These are phyloP conservation scores for Lithobates pipiens DNA, from an alignment of 2,797 vertebrate genomes.

Conservation along the genomic window DNA sequence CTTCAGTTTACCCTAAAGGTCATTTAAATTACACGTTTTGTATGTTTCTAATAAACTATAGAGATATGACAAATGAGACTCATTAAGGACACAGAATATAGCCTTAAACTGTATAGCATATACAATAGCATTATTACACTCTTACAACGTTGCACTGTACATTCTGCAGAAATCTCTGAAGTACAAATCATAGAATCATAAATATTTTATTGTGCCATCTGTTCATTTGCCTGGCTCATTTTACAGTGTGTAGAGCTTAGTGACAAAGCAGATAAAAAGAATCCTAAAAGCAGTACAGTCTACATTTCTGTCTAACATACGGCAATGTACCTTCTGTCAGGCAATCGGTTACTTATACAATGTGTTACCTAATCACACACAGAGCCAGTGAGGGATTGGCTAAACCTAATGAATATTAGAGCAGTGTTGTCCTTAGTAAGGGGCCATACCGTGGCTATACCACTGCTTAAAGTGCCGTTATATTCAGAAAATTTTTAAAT, in stretches of 20 bases:
- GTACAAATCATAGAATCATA: constrained; percentile 40
- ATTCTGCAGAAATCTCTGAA: constrained; percentile 22
- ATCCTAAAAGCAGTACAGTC: background rate
- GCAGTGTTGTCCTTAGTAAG: background rate
- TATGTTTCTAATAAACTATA: constrained; percentile 24
- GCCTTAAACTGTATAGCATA: constrained; percentile 8
- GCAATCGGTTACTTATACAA: background rate
- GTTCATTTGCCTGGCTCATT: constrained; percentile 23
- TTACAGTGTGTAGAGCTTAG: constrained; percentile 22
- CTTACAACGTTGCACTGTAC: constrained; percentile 3
- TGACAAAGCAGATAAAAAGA: constrained; percentile 24
- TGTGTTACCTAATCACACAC: background rate
- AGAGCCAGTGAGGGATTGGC: background rate
- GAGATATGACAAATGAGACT: constrained; percentile 12
- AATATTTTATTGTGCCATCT: constrained; percentile 46
- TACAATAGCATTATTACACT: constrained; percentile 14
- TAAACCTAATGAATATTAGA: background rate
- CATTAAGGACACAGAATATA: constrained; percentile 23
- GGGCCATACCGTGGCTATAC: too few relatives aligned
- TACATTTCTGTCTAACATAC: background rate
- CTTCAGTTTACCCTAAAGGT: background rate
- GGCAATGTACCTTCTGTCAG: background rate
- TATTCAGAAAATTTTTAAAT: too few relatives aligned
- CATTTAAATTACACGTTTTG: constrained; percentile 5
- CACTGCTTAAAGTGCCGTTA: too few relatives aligned